Percentiles rank a stretch among this genome's conserved stretches.
phyloP scores from a whole-genome alignment of 2,888 invertebrate species.

The Himalopsyche tibetana region DNA sequence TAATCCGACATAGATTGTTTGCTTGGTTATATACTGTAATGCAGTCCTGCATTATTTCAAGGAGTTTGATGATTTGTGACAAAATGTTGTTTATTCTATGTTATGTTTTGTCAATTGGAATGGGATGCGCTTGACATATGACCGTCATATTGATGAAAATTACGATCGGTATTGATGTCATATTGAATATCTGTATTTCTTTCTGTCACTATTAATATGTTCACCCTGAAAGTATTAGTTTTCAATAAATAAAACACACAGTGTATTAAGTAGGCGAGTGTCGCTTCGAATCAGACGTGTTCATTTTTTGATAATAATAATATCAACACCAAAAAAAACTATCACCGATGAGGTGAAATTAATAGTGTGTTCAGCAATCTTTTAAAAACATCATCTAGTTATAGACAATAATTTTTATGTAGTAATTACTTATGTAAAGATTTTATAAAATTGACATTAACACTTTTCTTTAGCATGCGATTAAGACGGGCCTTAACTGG shows the following conservation, averaged over 20 bases:
- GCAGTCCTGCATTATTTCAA: slow-evolving; percentile 9
- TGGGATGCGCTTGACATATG: not conserved
- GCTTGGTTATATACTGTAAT: not conserved
- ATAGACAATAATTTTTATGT: slow-evolving; percentile 39
- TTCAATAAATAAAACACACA: not conserved
- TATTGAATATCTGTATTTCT: slow-evolving; percentile 23
- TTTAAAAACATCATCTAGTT: slow-evolving; percentile 27
- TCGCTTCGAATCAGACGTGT: not conserved
- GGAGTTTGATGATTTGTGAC: not conserved
- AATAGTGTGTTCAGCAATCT: not conserved
- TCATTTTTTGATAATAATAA: not conserved
- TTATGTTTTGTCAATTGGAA: slow-evolving; percentile 24
- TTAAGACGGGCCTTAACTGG: not conserved
- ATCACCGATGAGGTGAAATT: not conserved
- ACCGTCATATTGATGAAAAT: not conserved
- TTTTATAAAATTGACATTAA: slow-evolving; percentile 9
- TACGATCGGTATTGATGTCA: not conserved
- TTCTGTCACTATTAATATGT: not conserved
- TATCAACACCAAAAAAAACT: not conserved
- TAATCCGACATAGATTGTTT: not conserved
- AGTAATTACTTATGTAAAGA: slow-evolving; percentile 18
- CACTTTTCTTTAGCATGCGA: not conserved
- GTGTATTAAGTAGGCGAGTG: not conserved
- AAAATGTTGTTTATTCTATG: not conserved
- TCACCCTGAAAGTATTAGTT: not conserved